Percentiles rank a stretch among this genome's conserved stretches.
Conservation (phyloP, 2,113 vertebrate genomes). For the Oryzias woworae region DNA sequence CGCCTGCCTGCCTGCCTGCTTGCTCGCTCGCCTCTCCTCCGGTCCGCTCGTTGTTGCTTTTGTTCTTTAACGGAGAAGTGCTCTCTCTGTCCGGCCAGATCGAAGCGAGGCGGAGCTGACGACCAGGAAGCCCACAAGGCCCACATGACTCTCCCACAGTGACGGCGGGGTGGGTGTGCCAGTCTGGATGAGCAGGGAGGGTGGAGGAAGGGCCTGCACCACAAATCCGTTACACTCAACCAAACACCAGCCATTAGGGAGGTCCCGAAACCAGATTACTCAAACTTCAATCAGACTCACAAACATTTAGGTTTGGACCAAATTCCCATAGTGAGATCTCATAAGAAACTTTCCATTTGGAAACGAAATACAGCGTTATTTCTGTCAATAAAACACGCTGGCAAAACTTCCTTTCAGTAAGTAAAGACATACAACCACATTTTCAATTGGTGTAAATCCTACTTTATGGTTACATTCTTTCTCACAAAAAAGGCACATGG, state of each 20-base stretch:
- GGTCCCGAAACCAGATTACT: no score
- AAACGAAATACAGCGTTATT: no score
- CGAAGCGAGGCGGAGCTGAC: slow-evolving; percentile 77
- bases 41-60: slow-evolving; percentile 73
- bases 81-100: slow-evolving; percentile 79
- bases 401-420: no score
- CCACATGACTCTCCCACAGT: slow-evolving; percentile 69
- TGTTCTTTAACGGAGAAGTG: slow-evolving; percentile 80
- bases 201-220: slow-evolving; percentile 59
- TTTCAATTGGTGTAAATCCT: no score
- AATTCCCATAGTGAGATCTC: no score
- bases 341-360: no score
- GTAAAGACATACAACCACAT: no score
- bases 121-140: slow-evolving; percentile 77
- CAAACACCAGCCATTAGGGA: not conserved
- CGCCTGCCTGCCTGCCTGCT: slow-evolving; percentile 4
- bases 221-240: slow-evolving; percentile 40
- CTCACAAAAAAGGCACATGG: no score
- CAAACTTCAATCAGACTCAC: no score
- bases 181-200: slow-evolving; percentile 52
- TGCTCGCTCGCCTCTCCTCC: slow-evolving; percentile 32
- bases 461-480: no score
- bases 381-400: no score
- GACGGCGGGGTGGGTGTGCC: slow-evolving; percentile 70
- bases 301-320: no score